Evolutionary conservation across 2,888 invertebrate species (phyloP).

Genomic region (Sympetrum striolatum): DNA sequence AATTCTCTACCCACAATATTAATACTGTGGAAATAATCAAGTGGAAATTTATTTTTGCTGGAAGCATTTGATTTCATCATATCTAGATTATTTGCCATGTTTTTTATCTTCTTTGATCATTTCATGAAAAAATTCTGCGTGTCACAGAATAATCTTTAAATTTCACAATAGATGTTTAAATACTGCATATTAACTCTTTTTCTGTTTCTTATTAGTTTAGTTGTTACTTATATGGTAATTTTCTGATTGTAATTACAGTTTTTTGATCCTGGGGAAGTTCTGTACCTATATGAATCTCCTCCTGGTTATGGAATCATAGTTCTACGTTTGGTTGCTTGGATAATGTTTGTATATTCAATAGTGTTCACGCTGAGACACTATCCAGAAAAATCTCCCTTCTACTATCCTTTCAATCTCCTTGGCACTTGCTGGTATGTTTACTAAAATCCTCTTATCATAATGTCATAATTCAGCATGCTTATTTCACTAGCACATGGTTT

Average conservation of each 20-base stretch:
- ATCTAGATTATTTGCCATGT: too few species aligned
- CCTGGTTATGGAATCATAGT: slow-evolving; percentile 84
- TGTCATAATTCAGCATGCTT: neutral
- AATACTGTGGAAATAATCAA: too few species aligned
- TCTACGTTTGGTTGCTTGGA: slow-evolving; percentile 80
- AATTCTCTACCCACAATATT: too few species aligned
- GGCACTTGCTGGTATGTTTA: slow-evolving; percentile 77
- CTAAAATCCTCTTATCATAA: neutral
- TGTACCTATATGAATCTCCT: slow-evolving; percentile 89
- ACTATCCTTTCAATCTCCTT: slow-evolving; percentile 81
- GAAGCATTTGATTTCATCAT: too few species aligned
- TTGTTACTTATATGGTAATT: too few species aligned
- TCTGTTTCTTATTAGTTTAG: too few species aligned
- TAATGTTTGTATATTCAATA: slow-evolving; percentile 74
- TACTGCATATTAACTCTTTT: too few species aligned
- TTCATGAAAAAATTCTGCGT: too few species aligned
- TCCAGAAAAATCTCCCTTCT: slow-evolving; percentile 83
- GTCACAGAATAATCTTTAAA: too few species aligned
- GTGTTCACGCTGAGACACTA: slow-evolving; percentile 82
- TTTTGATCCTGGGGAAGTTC: slow-evolving; percentile 89
- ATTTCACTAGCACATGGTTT: neutral
- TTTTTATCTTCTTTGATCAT: too few species aligned
- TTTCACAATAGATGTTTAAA: too few species aligned
- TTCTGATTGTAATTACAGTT: slow-evolving; percentile 63
- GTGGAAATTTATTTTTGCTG: too few species aligned